Base-by-base conservation (phyloP, 1,140 invertebrate species). In the Drosophila kikkawai region DNA sequence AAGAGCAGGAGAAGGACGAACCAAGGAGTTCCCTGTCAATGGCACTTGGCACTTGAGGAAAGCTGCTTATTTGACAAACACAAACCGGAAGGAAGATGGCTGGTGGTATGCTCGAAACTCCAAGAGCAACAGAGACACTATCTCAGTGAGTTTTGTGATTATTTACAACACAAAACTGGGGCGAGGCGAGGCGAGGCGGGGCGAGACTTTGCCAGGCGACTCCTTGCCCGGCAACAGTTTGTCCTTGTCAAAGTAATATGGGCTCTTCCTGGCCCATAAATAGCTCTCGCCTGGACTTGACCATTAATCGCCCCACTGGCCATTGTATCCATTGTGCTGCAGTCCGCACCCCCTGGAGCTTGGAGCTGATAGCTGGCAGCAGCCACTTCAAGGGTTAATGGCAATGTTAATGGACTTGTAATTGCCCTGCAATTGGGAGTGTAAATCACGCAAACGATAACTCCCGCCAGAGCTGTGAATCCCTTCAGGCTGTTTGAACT, bases 351-450 rank as follows among this genome's bases (percentile, higher is more conserved):
- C 36, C 29, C 0, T 12, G 32, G 32, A 53, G 50, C 19, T 19
- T 7, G 17, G 5, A n/a, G 22, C 15, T 57, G 34, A n/a, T 11
- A 39, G 60, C 53, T 53, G 12, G 66, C 45, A 55, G 67, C 11
- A 32, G 68, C 19, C 80, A 77, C 66, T 88, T 44, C 73, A 69
- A 80, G 83, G 68, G 73, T 88, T 88, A 87, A 88, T 87, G 84
- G 80, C 77, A 80, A 84, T 88, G 85, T 88, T 88, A 88, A 88
- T 88, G 82, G 80, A 69, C 84, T 70, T 90, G 84, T 88, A 90
- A 88, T 88, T 88, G 85, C 75, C 85, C 78, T 78, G 80, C 74
- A 79, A 84, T 90, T 84, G 84, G 75, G 64, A 69, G 82, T 90
- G 80, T 90, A 84, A 87, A 88, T 88, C 74, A 65, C 70, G 71